A percentile compares a stretch with the other conserved stretches of the same genome.
Conservation (phyloP, 2,113 vertebrate genomes). For the Chloroceryle aenea region DNA sequence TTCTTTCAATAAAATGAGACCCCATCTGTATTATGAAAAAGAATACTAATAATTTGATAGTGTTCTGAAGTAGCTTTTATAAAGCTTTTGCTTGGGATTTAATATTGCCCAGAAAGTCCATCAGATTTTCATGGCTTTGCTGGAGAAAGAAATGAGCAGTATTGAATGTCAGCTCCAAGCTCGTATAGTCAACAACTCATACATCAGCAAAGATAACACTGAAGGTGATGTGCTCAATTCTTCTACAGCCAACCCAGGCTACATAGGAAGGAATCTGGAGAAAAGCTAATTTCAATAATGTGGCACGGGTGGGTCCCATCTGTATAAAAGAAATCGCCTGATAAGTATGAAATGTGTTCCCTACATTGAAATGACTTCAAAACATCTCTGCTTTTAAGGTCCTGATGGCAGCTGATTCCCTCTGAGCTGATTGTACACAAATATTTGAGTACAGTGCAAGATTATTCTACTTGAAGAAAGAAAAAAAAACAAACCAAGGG, state of each 20-base stretch:
- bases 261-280: neutral
- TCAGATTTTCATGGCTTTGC: constrained; percentile 62
- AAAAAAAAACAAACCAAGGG: neutral
- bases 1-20: constrained; percentile 77
- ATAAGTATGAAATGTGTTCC: neutral
- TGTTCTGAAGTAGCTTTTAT: constrained; percentile 70
- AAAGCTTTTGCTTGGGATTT: constrained; percentile 71
- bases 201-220: neutral
- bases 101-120: constrained; percentile 65
- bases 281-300: neutral
- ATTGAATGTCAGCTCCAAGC: constrained; percentile 25
- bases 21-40: constrained; percentile 73
- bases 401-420: neutral
- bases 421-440: neutral
- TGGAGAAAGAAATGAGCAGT: constrained; percentile 17
- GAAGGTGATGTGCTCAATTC: constrained; percentile 10
- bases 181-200: neutral
- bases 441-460: neutral
- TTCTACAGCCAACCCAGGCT: neutral
- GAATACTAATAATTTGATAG: constrained; percentile 79
- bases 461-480: neutral
- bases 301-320: neutral
- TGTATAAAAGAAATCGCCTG: neutral
- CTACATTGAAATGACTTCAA: neutral
- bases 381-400: neutral